phyloP scores from a whole-genome alignment of 2,888 invertebrate genomes.

The Limnephilus lunatus region DNA sequence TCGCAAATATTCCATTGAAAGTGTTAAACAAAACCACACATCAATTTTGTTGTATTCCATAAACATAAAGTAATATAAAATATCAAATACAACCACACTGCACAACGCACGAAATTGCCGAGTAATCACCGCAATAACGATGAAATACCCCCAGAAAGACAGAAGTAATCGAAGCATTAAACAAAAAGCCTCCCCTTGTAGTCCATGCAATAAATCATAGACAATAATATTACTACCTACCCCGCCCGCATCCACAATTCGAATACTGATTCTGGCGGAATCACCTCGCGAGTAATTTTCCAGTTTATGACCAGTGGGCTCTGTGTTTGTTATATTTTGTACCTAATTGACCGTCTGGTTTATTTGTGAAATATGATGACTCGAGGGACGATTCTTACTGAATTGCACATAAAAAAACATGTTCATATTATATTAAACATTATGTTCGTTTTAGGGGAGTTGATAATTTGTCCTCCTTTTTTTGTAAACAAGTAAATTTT shows the following conservation, averaged over 20 bases:
- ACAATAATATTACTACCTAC: neutral
- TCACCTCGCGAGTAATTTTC: neutral
- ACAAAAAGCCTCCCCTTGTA: conserved; percentile 3
- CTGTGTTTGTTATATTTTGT: neutral
- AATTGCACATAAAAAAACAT: neutral
- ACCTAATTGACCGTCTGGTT: neutral
- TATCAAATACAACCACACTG: neutral
- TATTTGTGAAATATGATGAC: neutral
- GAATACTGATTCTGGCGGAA: neutral
- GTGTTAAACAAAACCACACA: too few species aligned
- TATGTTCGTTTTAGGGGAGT: too few species aligned
- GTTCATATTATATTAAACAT: too few species aligned
- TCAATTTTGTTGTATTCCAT: too few species aligned
- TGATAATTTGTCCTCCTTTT: too few species aligned
- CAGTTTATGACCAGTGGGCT: neutral
- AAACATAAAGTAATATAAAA: too few species aligned
- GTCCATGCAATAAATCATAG: conserved; percentile 9
- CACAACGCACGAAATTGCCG: neutral
- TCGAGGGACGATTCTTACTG: neutral
- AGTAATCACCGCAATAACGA: neutral
- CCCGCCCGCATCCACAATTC: neutral
- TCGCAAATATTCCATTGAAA: too few species aligned
- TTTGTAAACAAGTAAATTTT: too few species aligned
- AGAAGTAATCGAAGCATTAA: conserved; percentile 20
- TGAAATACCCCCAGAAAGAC: neutral